Evolutionary conservation across 2,888 invertebrate species (phyloP), one percentile per base, ranked within the genome.

Genomic region (Coecobrya sp.): DNA sequence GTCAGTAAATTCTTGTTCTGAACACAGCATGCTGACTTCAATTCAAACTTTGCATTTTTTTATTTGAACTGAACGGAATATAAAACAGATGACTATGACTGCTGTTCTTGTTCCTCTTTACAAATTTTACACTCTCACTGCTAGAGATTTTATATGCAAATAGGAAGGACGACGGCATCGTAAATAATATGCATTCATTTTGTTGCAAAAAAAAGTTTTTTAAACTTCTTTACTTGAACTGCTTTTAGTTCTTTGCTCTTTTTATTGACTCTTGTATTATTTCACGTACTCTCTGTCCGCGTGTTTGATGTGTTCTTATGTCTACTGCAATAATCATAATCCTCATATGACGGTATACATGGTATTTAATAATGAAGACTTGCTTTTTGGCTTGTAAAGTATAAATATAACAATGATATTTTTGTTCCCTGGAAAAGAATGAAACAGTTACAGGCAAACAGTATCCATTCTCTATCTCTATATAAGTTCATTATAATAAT

Each of bases 181-280:
- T 73, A 73, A 73, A 73, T 73, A 73, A 19, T 73, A 45, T 73
- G 11, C 45, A 45, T 42, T 27, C 19, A 55, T 52, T 81, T 27
- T 27, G 5, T n/a, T 27, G 79, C 79, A 49, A 49, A 49, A 76
- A 76, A 76, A 36, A 19, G 3, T 73, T 45, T 73, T 87, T 73
- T 86, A 55, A 52, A 52, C 11, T 68, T 68, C 36, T 85, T 87
- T 76, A 27, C 79, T 87, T 88, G 88, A 88, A 68, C 88, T 88
- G 88, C 52, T 89, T 89, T 89, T 52, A 89, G 89, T 82, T 82
- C 84, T 89, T 89, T 89, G 84, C 89, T 59, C 89, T 89, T 84
- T 89, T 27, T 84, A 88, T 55, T 70, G 70, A 82, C 89, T 84
- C 73, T 52, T 65, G n/a, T 19, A 7, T 59, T 59, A 5, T 27